These are phyloP conservation scores for Lepus oiostolus DNA, from an alignment of 2,797 vertebrate genomes.

Conservation along the genomic window DNA sequence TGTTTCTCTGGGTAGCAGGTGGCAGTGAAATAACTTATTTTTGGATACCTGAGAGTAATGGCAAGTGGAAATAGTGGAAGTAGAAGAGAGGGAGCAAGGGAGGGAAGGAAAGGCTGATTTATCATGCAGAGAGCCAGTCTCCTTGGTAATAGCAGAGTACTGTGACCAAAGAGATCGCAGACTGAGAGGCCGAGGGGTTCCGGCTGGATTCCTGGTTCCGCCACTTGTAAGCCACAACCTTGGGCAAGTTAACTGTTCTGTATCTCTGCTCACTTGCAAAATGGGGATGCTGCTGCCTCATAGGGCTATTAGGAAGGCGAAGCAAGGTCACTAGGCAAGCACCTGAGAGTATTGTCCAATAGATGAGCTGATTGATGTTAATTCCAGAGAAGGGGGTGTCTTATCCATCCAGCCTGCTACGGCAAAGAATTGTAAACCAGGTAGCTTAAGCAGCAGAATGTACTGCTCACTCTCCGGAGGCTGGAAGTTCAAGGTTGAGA, in stretches of 20 bases:
- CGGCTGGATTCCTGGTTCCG: background rate
- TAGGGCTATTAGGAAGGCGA: background rate
- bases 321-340: background rate
- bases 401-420: background rate
- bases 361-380: background rate
- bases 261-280: background rate
- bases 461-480: background rate
- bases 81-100: background rate
- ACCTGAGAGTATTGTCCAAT: background rate
- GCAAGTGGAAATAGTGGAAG: conserved; percentile 21
- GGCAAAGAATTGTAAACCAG: background rate
- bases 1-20: conserved; percentile 53
- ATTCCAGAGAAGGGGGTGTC: background rate
- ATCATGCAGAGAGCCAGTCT: background rate
- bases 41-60: conserved; percentile 36
- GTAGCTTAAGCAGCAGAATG: background rate
- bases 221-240: background rate
- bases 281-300: background rate
- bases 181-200: background rate
- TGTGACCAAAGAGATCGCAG: background rate
- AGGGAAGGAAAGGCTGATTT: background rate
- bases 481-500: no score
- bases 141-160: background rate
- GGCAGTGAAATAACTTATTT: conserved; percentile 62
- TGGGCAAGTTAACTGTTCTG: background rate